Evolutionary conservation across 1,140 invertebrate species (phyloP).

Genomic region (Hormaphis cornu): DNA sequence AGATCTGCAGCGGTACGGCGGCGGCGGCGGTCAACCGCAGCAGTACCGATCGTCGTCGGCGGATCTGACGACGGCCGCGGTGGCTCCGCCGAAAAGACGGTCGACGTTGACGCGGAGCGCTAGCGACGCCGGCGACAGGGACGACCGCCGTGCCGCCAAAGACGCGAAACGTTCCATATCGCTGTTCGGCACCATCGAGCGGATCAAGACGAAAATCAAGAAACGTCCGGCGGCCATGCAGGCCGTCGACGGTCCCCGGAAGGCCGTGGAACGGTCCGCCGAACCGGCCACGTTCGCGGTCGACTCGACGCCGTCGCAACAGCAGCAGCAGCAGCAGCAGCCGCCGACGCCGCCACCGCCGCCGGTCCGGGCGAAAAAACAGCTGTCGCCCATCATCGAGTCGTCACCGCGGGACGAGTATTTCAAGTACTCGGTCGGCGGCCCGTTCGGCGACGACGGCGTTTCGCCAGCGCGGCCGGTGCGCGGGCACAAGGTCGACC

Average conservation of each 20-base stretch:
- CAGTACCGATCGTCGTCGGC: not conserved
- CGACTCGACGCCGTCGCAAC: too few relatives aligned
- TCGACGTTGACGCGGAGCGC: constrained; percentile 39
- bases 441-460: constrained; percentile 35
- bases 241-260: not conserved
- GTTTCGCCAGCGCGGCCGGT: constrained; percentile 36
- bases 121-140: constrained; percentile 42
- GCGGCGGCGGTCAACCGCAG: not conserved
- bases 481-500: constrained; percentile 38
- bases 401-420: constrained; percentile 55
- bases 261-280: not conserved
- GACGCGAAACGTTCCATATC: constrained; percentile 27
- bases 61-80: constrained; percentile 32
- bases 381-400: constrained; percentile 68
- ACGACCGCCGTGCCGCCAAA: constrained; percentile 37
- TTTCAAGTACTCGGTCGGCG: constrained; percentile 45
- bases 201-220: constrained; percentile 27
- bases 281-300: not conserved
- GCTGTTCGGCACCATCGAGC: constrained; percentile 33
- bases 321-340: too few relatives aligned
- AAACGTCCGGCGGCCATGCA: not conserved
- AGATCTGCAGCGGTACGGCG: not conserved
- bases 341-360: not conserved
- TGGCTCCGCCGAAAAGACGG: constrained; percentile 42
- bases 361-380: constrained; percentile 46